phyloP scores from a whole-genome alignment of 2,888 invertebrate species.

The Synergus itoensis region DNA sequence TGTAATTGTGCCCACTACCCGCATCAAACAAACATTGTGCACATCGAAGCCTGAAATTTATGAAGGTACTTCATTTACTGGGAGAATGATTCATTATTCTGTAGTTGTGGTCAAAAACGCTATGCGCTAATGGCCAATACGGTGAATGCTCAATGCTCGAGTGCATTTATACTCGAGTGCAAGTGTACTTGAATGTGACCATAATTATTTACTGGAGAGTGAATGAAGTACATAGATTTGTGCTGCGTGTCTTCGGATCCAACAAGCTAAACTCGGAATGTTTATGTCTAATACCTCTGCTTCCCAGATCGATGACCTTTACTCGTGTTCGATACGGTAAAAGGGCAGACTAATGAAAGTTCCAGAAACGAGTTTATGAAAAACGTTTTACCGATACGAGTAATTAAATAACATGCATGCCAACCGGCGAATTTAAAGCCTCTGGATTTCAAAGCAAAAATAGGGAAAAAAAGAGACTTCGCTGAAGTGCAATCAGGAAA shows the following conservation, averaged over 20 bases:
- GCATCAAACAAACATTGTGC: neutral
- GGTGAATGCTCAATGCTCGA: neutral
- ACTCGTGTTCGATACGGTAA: neutral
- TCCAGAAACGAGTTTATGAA: neutral
- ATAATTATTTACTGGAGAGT: neutral
- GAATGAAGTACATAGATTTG: neutral
- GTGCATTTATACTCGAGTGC: no score
- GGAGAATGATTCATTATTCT: neutral
- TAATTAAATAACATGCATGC: neutral
- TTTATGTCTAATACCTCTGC: neutral
- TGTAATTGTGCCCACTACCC: neutral
- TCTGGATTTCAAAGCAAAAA: neutral
- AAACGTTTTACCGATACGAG: neutral
- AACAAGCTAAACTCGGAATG: neutral
- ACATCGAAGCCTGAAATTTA: constrained; percentile 6
- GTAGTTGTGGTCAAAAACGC: neutral
- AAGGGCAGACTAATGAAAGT: neutral
- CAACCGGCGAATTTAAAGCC: neutral
- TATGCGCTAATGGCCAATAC: neutral
- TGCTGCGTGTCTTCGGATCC: no score
- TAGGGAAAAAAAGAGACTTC: neutral
- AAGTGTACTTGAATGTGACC: neutral
- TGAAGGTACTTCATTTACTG: neutral
- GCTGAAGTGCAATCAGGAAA: constrained; percentile 51
- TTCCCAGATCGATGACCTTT: neutral